Evolutionary conservation across 2,113 vertebrate genomes (phyloP).

Genomic region (Pseudorhombus dupliciocellatus): DNA sequence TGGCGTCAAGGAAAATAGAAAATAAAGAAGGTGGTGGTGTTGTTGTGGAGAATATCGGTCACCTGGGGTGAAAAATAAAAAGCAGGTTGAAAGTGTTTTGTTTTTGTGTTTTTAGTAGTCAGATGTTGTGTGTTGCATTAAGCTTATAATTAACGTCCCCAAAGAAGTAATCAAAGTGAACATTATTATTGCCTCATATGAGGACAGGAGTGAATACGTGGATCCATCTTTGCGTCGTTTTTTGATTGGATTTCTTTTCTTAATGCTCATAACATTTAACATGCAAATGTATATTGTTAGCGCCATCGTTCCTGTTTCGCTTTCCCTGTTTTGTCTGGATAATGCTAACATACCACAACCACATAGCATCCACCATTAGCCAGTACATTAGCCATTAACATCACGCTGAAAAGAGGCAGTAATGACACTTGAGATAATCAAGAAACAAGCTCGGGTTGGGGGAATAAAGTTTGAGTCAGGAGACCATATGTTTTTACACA

Average conservation of each 20-base stretch:
- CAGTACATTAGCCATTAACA: slow-evolving; percentile 36
- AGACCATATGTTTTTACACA: neutral
- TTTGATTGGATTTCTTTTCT: too few relatives aligned
- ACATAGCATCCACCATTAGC: slow-evolving; percentile 14
- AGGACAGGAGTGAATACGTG: neutral
- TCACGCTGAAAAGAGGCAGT: slow-evolving; percentile 28
- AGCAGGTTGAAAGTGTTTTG: too few relatives aligned
- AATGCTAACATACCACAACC: slow-evolving; percentile 5
- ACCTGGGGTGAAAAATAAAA: neutral
- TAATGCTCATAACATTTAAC: too few relatives aligned
- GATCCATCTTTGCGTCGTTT: too few relatives aligned
- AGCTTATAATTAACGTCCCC: neutral
- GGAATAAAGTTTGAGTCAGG: neutral
- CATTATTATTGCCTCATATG: neutral
- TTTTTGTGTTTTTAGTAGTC: too few relatives aligned
- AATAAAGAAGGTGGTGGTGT: neutral
- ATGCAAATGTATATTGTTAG: too few relatives aligned
- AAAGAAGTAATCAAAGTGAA: neutral
- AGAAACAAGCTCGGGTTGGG: neutral
- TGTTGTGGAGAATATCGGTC: too few relatives aligned
- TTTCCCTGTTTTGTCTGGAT: too few relatives aligned
- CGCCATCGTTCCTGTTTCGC: too few relatives aligned
- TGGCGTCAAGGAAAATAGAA: neutral
- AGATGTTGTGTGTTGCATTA: neutral
- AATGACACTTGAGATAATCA: slow-evolving; percentile 13